phyloP scores from a whole-genome alignment of 2,113 vertebrate genomes.

The Oreochromis tanganicae region DNA sequence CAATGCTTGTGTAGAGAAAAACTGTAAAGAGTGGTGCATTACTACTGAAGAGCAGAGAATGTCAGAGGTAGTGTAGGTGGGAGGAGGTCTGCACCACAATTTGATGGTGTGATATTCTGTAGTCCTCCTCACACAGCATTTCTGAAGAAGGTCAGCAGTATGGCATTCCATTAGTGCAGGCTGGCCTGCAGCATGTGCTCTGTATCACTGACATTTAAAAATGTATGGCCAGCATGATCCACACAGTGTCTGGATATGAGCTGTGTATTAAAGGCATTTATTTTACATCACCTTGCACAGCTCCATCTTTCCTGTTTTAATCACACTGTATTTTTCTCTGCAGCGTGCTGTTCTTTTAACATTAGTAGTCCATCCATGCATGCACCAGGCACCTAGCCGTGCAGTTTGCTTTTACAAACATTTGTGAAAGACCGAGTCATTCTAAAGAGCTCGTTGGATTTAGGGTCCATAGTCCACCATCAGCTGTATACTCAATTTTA shows the following conservation, averaged over 20 bases:
- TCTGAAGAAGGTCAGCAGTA: conserved; percentile 41
- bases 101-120: neutral
- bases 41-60: neutral
- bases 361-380: neutral
- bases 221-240: neutral
- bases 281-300: neutral
- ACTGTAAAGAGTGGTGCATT: neutral
- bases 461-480: neutral
- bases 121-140: conserved; percentile 35
- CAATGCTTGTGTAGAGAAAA: neutral
- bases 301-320: neutral
- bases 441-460: neutral
- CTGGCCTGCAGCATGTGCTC: neutral
- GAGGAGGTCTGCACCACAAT: conserved; percentile 2
- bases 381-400: neutral
- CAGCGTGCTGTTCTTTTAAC: neutral
- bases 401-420: neutral
- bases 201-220: neutral
- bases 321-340: neutral
- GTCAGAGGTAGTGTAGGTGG: neutral
- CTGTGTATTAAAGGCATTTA: neutral
- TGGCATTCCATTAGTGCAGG: neutral
- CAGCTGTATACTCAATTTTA: neutral
- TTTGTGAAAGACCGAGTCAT: neutral
- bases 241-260: neutral